Percentiles rank a stretch among this genome's conserved stretches.
These are phyloP conservation scores for Cheilosia variabilis DNA, from an alignment of 2,888 invertebrate species.

Conservation along the genomic window DNA sequence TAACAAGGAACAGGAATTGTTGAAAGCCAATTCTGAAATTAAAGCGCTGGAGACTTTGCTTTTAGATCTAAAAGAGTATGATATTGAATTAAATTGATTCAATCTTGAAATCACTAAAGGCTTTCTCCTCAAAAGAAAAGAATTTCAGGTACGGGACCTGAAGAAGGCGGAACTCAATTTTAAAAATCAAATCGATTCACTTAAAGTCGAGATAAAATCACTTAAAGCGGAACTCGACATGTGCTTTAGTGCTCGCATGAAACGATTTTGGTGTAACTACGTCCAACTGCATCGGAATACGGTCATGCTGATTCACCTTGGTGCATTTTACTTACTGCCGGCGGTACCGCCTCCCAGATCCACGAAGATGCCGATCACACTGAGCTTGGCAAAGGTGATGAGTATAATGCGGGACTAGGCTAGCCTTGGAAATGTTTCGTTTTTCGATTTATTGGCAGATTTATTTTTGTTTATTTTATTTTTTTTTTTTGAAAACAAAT, in stretches of 20 bases:
- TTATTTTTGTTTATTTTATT: no score
- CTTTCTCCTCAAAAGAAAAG: conserved; percentile 66
- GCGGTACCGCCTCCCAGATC: conserved; percentile 79
- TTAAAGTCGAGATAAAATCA: conserved; percentile 36
- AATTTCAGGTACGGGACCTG: conserved; percentile 71
- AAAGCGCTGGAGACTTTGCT: conserved; percentile 69
- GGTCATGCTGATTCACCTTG: conserved; percentile 79
- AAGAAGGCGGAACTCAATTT: conserved; percentile 58
- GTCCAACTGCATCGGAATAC: conserved; percentile 78
- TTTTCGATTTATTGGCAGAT: no score
- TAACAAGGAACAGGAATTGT: conserved; percentile 43
- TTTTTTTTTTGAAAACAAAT: no score
- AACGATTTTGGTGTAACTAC: conserved; percentile 77
- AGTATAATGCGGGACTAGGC: conserved; percentile 36
- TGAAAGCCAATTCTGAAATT: conserved; percentile 66
- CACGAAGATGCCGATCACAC: conserved; percentile 21
- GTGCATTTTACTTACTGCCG: conserved; percentile 79
- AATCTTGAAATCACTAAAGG: background rate
- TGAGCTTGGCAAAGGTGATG: conserved; percentile 36
- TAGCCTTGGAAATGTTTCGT: background rate
- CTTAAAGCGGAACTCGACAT: conserved; percentile 78
- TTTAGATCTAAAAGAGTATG: conserved; percentile 70
- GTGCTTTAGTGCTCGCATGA: conserved; percentile 79
- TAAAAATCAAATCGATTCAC: conserved; percentile 76
- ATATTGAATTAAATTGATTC: conserved; percentile 13